phyloP scores from a whole-genome alignment of 1,140 invertebrate genomes.

The Tetragonula clypearis region DNA sequence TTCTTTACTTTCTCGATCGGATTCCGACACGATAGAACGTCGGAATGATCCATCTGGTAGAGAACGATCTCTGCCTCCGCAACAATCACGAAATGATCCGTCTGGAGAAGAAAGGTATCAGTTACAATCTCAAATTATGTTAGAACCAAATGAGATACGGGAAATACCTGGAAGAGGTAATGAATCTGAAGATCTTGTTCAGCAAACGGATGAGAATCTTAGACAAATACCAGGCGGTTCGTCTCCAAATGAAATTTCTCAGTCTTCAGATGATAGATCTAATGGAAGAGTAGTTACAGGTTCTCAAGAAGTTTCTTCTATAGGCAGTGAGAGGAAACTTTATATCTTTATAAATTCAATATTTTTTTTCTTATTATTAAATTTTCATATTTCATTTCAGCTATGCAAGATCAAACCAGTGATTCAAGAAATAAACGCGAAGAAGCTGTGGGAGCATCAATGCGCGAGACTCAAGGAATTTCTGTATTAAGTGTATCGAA shows the following conservation, averaged over 20 bases:
- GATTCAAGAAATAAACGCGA: slow-evolving; percentile 77
- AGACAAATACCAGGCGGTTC: slow-evolving; percentile 78
- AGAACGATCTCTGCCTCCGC: slow-evolving; percentile 73
- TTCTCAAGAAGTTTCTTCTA: slow-evolving; percentile 72
- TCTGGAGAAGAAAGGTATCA: slow-evolving; percentile 75
- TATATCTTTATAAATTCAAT: neutral
- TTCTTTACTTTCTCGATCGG: slow-evolving; percentile 59
- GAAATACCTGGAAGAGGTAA: slow-evolving; percentile 77
- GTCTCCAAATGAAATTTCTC: slow-evolving; percentile 72
- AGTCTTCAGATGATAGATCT: slow-evolving; percentile 68
- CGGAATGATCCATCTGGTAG: slow-evolving; percentile 78
- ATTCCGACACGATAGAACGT: slow-evolving; percentile 72
- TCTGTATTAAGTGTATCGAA: slow-evolving; percentile 68
- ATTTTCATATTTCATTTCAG: slow-evolving; percentile 41
- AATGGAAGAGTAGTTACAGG: slow-evolving; percentile 77
- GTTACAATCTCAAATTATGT: slow-evolving; percentile 58
- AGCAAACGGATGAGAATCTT: slow-evolving; percentile 64
- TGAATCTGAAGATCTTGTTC: slow-evolving; percentile 69
- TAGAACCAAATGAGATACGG: slow-evolving; percentile 71
- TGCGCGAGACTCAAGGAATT: slow-evolving; percentile 70
- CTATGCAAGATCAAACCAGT: slow-evolving; percentile 69
- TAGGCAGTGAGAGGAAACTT: slow-evolving; percentile 65
- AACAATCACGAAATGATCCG: slow-evolving; percentile 78
- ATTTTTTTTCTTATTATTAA: neutral
- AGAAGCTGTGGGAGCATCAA: slow-evolving; percentile 78